Conservation (phyloP, 2,888 invertebrate species). For the Laothoe populi region DNA sequence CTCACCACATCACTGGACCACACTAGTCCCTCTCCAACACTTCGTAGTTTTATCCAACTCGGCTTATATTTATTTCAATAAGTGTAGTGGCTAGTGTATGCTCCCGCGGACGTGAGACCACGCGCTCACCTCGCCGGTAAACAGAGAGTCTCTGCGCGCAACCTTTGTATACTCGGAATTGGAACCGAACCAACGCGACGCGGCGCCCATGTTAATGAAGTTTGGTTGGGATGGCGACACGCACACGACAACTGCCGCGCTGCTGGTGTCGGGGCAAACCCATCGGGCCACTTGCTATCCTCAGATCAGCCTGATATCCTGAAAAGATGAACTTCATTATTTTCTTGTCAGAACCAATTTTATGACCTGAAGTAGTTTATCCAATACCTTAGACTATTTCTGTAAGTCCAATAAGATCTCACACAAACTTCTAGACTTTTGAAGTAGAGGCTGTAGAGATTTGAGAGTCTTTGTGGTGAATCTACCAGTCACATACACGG, state of each 20-base stretch:
- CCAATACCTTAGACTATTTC: no score
- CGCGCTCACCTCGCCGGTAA: conserved; percentile 20
- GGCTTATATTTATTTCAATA: conserved; percentile 1
- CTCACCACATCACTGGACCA: background rate
- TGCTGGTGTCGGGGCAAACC: background rate
- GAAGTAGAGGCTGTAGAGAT: no score
- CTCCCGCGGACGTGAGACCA: conserved; percentile 10
- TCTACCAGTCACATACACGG: no score
- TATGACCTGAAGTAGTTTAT: no score
- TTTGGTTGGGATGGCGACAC: background rate
- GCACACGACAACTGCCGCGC: background rate
- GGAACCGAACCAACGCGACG: conserved; percentile 11
- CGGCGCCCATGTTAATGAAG: conserved; percentile 18
- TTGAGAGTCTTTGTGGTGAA: no score
- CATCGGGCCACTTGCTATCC: background rate
- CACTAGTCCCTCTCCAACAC: background rate
- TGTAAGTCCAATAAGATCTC: no score
- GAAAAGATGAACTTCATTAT: no score
- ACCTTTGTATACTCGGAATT: conserved; percentile 22
- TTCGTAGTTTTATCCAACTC: background rate
- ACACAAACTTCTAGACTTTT: no score
- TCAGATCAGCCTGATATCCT: background rate
- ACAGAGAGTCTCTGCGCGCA: conserved; percentile 12
- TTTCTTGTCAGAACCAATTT: no score
- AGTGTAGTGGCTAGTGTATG: conserved; percentile 1